Conservation (phyloP, 2,113 vertebrate species). For the Chloropsis hardwickii region DNA sequence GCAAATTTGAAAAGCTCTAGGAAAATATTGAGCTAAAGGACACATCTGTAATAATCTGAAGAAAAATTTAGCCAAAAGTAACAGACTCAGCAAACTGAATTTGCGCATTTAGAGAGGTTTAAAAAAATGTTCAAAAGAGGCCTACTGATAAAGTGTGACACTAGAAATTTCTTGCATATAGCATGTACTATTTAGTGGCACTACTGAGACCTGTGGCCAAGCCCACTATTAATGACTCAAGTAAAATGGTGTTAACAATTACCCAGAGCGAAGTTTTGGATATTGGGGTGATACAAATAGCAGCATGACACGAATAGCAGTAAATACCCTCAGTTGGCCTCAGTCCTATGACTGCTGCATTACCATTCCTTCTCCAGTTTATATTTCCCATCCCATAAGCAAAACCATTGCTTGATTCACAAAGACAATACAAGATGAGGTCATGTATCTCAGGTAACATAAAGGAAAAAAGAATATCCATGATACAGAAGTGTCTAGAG, state of each 20-base stretch:
- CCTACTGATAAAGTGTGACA: not conserved
- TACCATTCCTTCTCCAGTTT: not conserved
- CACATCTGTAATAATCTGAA: slow-evolving; percentile 4
- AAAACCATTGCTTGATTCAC: not conserved
- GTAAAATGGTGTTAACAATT: slow-evolving; percentile 28
- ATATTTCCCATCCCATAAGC: not conserved
- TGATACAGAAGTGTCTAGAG: not conserved
- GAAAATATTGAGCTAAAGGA: not conserved
- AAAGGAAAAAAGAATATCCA: not conserved
- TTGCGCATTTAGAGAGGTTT: not conserved
- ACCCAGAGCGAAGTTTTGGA: not conserved
- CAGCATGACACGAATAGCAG: not conserved
- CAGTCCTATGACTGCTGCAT: not conserved
- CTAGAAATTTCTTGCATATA: not conserved
- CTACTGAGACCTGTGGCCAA: not conserved
- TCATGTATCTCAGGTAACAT: not conserved
- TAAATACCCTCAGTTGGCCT: not conserved
- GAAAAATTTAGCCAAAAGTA: not conserved
- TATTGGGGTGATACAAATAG: not conserved
- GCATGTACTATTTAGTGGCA: slow-evolving; percentile 20
- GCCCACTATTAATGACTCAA: slow-evolving; percentile 3
- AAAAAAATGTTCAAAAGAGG: not conserved
- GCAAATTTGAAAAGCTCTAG: not conserved
- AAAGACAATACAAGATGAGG: not conserved
- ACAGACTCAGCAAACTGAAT: not conserved